A percentile compares a stretch with the other conserved stretches of the same genome.
Evolutionary conservation across 2,888 invertebrate species (phyloP).

Genomic region (Hirtodrosophila duncani): DNA sequence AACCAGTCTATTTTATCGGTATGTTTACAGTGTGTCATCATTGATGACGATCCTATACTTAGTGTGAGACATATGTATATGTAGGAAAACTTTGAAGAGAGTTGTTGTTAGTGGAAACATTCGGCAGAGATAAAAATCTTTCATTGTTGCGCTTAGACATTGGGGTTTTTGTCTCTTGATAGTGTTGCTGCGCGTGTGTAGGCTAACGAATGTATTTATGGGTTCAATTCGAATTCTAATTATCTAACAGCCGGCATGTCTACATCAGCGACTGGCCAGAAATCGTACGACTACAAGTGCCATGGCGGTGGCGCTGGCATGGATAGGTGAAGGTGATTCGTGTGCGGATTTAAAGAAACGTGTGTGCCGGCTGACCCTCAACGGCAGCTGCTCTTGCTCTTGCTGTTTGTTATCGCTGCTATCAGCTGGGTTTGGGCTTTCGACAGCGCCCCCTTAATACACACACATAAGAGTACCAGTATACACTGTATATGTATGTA

Average conservation of each 20-base stretch:
- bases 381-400: background rate
- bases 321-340: conserved; percentile 7
- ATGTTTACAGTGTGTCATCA: too few relatives aligned
- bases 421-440: conserved; percentile 1
- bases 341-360: conserved; percentile 6
- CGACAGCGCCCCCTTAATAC: conserved; percentile 1
- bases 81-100: too few relatives aligned
- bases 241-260: conserved; percentile 20
- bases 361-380: background rate
- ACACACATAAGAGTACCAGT: background rate
- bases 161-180: background rate
- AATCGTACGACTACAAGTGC: conserved; percentile 23
- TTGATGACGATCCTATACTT: conserved; percentile 3
- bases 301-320: background rate
- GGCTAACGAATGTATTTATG: too few relatives aligned
- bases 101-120: conserved; percentile 21
- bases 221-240: too few relatives aligned
- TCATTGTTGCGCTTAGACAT: too few relatives aligned
- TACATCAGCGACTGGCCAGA: conserved; percentile 3
- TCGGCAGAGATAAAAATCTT: conserved; percentile 2
- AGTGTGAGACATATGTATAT: conserved; percentile 3
- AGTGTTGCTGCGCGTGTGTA: conserved; percentile 1
- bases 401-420: conserved; percentile 12
- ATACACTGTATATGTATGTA: background rate
- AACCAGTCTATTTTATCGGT: too few relatives aligned